Conservation (phyloP, 2,888 invertebrate species). For the Miltochrista miniata region DNA sequence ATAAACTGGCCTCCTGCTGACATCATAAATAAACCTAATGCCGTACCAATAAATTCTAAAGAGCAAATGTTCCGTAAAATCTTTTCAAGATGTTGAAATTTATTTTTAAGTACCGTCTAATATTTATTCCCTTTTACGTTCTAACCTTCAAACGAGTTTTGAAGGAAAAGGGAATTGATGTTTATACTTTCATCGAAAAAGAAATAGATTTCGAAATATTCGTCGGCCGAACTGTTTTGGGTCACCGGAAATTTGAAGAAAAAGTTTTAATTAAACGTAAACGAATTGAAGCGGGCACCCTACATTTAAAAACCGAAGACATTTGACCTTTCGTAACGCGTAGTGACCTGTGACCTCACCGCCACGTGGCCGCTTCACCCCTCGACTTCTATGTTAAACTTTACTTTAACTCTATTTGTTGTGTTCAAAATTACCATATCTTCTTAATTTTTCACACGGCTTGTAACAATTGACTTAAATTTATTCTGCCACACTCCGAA, state of each 20-base stretch:
- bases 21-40: slow-evolving; percentile 23
- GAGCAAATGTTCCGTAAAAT: slow-evolving; percentile 27
- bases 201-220: slow-evolving; percentile 12
- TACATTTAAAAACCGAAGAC: slow-evolving; percentile 43
- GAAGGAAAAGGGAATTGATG: slow-evolving; percentile 1
- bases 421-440: slow-evolving; percentile 46
- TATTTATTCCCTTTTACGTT: slow-evolving; percentile 25
- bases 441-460: slow-evolving; percentile 55
- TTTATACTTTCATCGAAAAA: slow-evolving; percentile 11
- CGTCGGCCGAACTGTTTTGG: slow-evolving; percentile 5
- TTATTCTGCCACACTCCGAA: slow-evolving; percentile 44
- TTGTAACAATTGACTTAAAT: slow-evolving; percentile 22
- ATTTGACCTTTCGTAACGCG: slow-evolving; percentile 59
- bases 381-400: slow-evolving; percentile 40
- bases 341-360: slow-evolving; percentile 65
- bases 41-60: slow-evolving; percentile 20
- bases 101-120: slow-evolving; percentile 21
- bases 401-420: slow-evolving; percentile 53
- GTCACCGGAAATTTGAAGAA: slow-evolving; percentile 15
- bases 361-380: slow-evolving; percentile 65
- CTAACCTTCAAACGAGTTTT: slow-evolving; percentile 8
- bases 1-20: slow-evolving; percentile 14
- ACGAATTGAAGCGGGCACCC: slow-evolving; percentile 42
- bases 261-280: slow-evolving; percentile 42
- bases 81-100: slow-evolving; percentile 27